Evolutionary conservation across 2,888 invertebrate genomes (phyloP).

Genomic region (Noctuana brunneofusca): DNA sequence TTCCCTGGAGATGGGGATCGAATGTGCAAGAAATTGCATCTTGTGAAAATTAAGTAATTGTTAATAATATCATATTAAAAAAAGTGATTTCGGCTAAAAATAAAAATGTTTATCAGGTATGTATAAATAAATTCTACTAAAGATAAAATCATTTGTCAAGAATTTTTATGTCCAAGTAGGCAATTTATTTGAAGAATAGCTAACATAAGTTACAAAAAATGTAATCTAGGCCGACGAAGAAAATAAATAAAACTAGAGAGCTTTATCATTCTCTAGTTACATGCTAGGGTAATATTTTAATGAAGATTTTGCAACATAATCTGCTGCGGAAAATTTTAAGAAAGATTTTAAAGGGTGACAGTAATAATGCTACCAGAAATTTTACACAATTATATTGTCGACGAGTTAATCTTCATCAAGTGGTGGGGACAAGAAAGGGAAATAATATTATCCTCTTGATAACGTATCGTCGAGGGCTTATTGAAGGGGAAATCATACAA

Average conservation of each 20-base stretch:
- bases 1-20: neutral
- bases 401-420: too few species aligned
- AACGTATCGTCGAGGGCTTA: too few species aligned
- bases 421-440: too few species aligned
- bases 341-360: neutral
- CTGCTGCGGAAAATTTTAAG: neutral
- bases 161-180: conserved; percentile 17
- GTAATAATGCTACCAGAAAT: too few species aligned
- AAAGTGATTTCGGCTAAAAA: too few species aligned
- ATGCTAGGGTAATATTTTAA: conserved; percentile 1
- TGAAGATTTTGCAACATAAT: neutral
- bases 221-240: conserved; percentile 16
- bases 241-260: conserved; percentile 22
- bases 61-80: too few species aligned
- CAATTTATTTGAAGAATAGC: conserved; percentile 30
- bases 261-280: conserved; percentile 19
- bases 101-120: too few species aligned
- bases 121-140: too few species aligned
- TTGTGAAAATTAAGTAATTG: too few species aligned
- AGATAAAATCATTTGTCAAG: conserved; percentile 2
- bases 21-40: conserved; percentile 4
- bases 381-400: neutral
- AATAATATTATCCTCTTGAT: too few species aligned
- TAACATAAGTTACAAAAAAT: conserved; percentile 27
- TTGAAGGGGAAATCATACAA: too few species aligned